Percentiles rank a stretch among this genome's conserved stretches.
Evolutionary conservation across 2,113 vertebrate genomes (phyloP).

Genomic region (Alosa alosa): DNA sequence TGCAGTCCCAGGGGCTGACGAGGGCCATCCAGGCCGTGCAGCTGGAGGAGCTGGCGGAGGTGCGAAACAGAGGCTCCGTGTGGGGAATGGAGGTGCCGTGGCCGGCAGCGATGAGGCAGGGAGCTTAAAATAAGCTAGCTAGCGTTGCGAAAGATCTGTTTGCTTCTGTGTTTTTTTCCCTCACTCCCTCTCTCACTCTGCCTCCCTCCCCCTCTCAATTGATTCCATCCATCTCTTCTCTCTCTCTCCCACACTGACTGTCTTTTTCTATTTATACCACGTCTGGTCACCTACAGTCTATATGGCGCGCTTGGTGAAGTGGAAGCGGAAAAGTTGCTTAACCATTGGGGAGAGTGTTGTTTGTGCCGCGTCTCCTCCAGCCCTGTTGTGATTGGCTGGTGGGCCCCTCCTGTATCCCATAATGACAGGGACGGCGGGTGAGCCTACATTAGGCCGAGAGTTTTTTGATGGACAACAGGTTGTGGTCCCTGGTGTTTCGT

Average conservation of each 20-base stretch:
- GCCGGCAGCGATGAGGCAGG: constrained; percentile 28
- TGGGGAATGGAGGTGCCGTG: neutral
- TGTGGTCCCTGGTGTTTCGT: constrained; percentile 34
- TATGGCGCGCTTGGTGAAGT: constrained; percentile 31
- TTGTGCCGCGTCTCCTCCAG: constrained; percentile 27
- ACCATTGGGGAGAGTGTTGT: constrained; percentile 25
- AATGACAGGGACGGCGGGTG: constrained; percentile 45
- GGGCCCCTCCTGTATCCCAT: constrained; percentile 40
- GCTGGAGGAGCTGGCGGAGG: neutral
- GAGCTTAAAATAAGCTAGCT: constrained; percentile 36
- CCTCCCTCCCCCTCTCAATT: constrained; percentile 24
- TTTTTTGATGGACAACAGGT: constrained; percentile 44
- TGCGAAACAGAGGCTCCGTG: constrained; percentile 17
- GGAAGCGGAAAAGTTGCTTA: constrained; percentile 23
- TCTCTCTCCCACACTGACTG: neutral
- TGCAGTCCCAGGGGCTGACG: too few species aligned
- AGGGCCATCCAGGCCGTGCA: neutral
- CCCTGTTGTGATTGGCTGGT: constrained; percentile 25
- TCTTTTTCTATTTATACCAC: constrained; percentile 59
- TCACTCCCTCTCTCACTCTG: constrained; percentile 35
- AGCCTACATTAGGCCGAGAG: constrained; percentile 45
- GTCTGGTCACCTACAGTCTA: constrained; percentile 52
- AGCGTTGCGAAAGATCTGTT: constrained; percentile 33
- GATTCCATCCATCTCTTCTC: neutral
- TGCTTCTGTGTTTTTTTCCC: neutral